A percentile compares a stretch with the other conserved stretches of the same genome.
These are phyloP conservation scores for Acropternis orthonyx DNA, from an alignment of 2,797 vertebrate species.

Conservation along the genomic window DNA sequence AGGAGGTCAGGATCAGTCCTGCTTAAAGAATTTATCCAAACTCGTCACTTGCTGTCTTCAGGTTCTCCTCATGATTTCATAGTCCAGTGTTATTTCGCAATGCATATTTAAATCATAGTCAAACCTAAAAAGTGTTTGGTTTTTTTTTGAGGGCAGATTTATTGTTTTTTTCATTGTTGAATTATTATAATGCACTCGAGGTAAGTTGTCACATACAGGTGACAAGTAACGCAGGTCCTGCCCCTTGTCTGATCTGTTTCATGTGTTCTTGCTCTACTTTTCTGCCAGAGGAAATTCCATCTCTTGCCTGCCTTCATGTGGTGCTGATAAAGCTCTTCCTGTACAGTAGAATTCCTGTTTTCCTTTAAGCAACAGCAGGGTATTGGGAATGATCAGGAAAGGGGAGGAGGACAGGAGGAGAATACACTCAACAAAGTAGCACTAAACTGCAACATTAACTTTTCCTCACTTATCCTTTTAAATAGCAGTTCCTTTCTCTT, in stretches of 20 bases:
- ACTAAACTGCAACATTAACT: conserved; percentile 59
- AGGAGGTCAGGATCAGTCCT: conserved; percentile 16
- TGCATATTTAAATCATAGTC: neutral
- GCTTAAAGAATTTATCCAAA: neutral
- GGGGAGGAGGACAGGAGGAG: conserved; percentile 79
- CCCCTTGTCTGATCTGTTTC: conserved; percentile 79
- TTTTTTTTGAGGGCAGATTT: neutral
- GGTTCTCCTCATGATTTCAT: neutral
- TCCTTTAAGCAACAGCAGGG: conserved; percentile 85
- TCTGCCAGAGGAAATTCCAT: conserved; percentile 97
- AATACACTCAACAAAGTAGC: conserved; percentile 72
- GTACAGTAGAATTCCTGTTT: conserved; percentile 98
- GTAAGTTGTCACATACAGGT: conserved; percentile 81
- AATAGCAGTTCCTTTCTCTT: neutral
- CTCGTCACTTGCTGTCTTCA: neutral
- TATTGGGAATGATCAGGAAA: conserved; percentile 88
- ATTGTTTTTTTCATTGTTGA: neutral
- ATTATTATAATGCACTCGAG: conserved; percentile 20
- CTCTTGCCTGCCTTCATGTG: conserved; percentile 93
- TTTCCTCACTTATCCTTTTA: conserved; percentile 55
- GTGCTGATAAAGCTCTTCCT: conserved; percentile 99
- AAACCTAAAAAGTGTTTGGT: neutral
- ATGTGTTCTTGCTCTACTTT: conserved; percentile 77
- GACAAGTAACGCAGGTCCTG: conserved; percentile 77
- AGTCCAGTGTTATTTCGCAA: neutral